Evolutionary conservation across 2,888 invertebrate species (phyloP), one percentile per base, ranked within the genome.

Genomic region (Charanyca ferruginea): DNA sequence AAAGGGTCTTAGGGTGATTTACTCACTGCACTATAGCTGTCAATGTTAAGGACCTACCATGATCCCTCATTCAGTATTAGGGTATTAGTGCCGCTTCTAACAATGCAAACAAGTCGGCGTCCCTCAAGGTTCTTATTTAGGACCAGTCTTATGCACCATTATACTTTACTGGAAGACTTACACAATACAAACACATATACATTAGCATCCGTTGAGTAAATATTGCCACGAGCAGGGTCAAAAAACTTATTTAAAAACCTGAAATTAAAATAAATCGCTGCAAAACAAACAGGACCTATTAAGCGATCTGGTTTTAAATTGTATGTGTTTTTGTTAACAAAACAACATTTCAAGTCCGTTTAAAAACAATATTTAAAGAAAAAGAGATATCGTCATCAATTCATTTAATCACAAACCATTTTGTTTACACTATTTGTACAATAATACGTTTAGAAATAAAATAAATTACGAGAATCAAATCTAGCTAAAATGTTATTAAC

Each of bases 401-500:
- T 78, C 71, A 74, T 88, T 86, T 88, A 88, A 79, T 88, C 85
- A 85, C 83, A 85, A 85, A 73, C 23, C 67, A 81, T 80, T 81
- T 83, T 61, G 75, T 81, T 81, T 75, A 79, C 73, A 77, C 64
- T 55, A 68, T 72, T 81, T 73, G 73, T 79, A 83, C 84, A 80
- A 78, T 75, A 84, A 81, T 62, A 79, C 66, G 49, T 49, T 73
- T 66, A 60, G 41, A 47, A 79, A 59, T 80, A 63, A 47, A 79
- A 83, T 81, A 84, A 83, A 78, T 83, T 80, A 81, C 41, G 52
- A 69, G 60, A 45, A 47, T 70, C 65, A 70, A 52, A 70, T 51
- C 7, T 35, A 61, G 41, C 52, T 67, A 58, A 71, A 57, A 74
- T 45, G 8, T 59, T 67, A 59, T 49, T 42, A 48, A 68, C 6